Base-by-base conservation (phyloP, 2,113 vertebrate genomes). In the Strigops habroptila region DNA sequence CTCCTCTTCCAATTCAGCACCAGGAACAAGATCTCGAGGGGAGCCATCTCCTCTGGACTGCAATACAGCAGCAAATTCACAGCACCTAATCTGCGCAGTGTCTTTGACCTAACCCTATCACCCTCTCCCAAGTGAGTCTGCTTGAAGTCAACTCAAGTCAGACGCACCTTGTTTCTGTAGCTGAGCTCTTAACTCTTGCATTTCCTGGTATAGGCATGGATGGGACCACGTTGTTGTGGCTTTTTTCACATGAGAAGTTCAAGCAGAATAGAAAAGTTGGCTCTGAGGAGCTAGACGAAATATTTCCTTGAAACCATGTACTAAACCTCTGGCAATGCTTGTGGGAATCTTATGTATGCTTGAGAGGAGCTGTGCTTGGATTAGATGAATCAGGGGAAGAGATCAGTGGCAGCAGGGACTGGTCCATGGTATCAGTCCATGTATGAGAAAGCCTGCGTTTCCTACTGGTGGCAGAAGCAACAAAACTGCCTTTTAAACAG, bases 81-180 rank as follows among this genome's bases (percentile, higher is more conserved):
- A 33, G 15, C 7, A 0, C 27, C 14, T 13, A 18, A 8, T 0
- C 12, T 13, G 30, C 1, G 0, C 33, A 3, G 3, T 6, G n/a
- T 4, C 44, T 19, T 14, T 11, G 35, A 10, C 13, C 15, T 48
- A 89, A 49, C 6, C 16, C 27, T 18, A 12, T 7, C 3, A 2
- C 16, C 27, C 48, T 37, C 17, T 41, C 55, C 30, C 49, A 23
- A 30, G 7, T 3, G 23, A 5, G 23, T 4, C 51, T 71, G 15
- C 37, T 21, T 48, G 27, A 67, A 49, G 22, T 7, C 21, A 49
- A 5, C 28, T 35, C 33, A 8, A 3, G 39, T 11, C 60, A 81
- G 7, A 33, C 0, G 31, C 39, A 14, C 46, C 12, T 12, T 19
- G 4, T 16, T 80, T 43, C 63, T 28, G 28, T 5, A 33, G 37